Conservation (phyloP, 1,140 invertebrate genomes). For the Bombus fervidus region DNA sequence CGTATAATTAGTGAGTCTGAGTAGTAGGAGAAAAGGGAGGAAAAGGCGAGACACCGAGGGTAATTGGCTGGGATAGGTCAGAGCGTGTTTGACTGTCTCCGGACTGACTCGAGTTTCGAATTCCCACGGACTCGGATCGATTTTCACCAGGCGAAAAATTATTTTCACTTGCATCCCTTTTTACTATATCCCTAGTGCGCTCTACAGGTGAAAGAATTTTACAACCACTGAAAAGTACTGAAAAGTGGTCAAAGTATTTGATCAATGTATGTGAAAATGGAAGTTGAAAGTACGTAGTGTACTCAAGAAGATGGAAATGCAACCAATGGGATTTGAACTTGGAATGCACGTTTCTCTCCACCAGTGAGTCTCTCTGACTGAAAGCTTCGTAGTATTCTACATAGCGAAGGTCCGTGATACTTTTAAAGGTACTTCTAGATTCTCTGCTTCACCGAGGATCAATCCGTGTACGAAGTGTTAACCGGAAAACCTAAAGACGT, state of each 20-base stretch:
- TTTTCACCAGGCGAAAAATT: neutral
- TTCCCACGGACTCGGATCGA: too few species aligned
- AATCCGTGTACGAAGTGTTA: neutral
- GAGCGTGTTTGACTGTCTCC: neutral
- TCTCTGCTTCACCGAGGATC: neutral
- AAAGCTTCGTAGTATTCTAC: neutral
- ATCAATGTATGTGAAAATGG: too few species aligned
- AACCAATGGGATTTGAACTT: neutral
- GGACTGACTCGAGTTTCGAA: neutral
- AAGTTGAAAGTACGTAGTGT: neutral
- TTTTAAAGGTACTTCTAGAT: neutral
- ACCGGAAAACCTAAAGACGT: conserved; percentile 1
- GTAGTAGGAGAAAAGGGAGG: neutral
- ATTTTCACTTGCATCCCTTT: neutral
- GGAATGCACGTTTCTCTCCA: neutral
- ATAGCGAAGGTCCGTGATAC: neutral
- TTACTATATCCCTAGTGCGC: fast-evolving
- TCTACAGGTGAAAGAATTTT: neutral
- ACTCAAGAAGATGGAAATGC: neutral
- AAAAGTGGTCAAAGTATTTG: too few species aligned
- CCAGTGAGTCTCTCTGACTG: neutral
- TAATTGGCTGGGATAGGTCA: neutral
- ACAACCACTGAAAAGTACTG: too few species aligned
- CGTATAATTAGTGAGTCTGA: neutral
- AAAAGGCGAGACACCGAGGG: neutral